Conservation (phyloP, 1,140 invertebrate species). For the Heliothis subflexa region DNA sequence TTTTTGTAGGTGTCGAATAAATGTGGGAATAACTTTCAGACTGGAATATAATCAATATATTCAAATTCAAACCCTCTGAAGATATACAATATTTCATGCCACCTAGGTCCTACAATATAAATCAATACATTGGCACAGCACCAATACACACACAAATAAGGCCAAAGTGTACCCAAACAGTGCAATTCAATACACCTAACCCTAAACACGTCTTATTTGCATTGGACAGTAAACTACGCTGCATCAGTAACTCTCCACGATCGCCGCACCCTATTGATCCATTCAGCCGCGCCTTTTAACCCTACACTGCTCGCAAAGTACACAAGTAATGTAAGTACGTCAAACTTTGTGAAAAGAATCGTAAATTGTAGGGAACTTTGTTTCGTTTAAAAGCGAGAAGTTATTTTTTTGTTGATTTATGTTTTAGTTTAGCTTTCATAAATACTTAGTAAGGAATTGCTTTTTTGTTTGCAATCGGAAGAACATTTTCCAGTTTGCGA, state of each 20-base stretch:
- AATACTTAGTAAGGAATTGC: no score
- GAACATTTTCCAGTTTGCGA: no score
- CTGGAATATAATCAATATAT: no score
- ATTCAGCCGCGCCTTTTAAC: conserved; percentile 33
- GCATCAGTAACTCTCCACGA: conserved; percentile 14
- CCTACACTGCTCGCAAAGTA: conserved; percentile 25
- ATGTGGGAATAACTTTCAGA: no score
- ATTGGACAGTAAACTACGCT: conserved; percentile 8
- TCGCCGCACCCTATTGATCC: conserved; percentile 26
- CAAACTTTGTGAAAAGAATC: conserved; percentile 16
- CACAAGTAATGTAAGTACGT: conserved; percentile 8
- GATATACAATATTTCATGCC: no score
- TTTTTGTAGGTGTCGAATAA: no score
- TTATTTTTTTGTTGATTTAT: conserved; percentile 22
- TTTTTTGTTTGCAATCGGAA: no score
- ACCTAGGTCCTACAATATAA: no score
- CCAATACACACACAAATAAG: background rate
- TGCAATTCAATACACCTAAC: background rate
- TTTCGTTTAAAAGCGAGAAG: conserved; percentile 1
- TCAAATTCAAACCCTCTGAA: no score
- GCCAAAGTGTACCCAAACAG: background rate
- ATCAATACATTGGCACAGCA: background rate
- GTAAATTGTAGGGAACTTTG: conserved; percentile 18
- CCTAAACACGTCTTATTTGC: conserved; percentile 18
- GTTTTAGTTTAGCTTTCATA: background rate